These are phyloP conservation scores for Gila robusta DNA, from an alignment of 2,797 vertebrate genomes.

Conservation along the genomic window DNA sequence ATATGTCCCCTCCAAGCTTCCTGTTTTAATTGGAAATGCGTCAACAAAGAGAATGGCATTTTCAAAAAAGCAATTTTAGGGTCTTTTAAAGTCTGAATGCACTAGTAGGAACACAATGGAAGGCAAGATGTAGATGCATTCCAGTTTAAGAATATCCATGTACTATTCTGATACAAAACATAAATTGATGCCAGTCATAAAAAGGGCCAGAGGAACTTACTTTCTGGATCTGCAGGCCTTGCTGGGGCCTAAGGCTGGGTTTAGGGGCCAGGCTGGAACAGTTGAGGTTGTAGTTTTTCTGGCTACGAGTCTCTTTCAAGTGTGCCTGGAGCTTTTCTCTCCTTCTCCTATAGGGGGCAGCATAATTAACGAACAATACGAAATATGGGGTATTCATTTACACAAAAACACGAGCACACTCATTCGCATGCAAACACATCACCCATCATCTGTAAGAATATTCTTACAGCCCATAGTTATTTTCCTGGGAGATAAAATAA, in stretches of 20 bases:
- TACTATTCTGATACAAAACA: background rate
- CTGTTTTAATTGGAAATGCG: background rate
- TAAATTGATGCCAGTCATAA: background rate
- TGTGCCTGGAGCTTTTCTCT: conserved; percentile 82
- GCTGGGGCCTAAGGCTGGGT: conserved; percentile 58
- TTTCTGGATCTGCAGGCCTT: conserved; percentile 76
- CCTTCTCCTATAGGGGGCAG: conserved; percentile 71
- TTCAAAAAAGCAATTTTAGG: background rate
- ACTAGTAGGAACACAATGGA: background rate
- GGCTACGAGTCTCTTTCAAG: conserved; percentile 78
- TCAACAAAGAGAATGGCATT: background rate
- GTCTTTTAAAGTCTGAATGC: background rate
- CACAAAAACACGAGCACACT: conserved; percentile 13
- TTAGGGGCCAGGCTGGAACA: conserved; percentile 67
- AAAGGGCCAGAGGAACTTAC: conserved; percentile 63
- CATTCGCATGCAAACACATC: conserved; percentile 26
- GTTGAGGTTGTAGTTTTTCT: conserved; percentile 78
- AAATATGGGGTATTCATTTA: conserved; percentile 33
- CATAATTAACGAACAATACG: conserved; percentile 1
- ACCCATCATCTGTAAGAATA: conserved; percentile 25
- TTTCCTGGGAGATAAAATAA: conserved; percentile 64
- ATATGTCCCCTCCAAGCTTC: background rate
- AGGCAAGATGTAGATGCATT: background rate
- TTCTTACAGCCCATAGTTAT: conserved; percentile 18
- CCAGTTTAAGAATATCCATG: background rate